Evolutionary conservation across 2,888 invertebrate species (phyloP), one percentile per base, ranked within the genome.

Genomic region (Platycnemis pennipes): DNA sequence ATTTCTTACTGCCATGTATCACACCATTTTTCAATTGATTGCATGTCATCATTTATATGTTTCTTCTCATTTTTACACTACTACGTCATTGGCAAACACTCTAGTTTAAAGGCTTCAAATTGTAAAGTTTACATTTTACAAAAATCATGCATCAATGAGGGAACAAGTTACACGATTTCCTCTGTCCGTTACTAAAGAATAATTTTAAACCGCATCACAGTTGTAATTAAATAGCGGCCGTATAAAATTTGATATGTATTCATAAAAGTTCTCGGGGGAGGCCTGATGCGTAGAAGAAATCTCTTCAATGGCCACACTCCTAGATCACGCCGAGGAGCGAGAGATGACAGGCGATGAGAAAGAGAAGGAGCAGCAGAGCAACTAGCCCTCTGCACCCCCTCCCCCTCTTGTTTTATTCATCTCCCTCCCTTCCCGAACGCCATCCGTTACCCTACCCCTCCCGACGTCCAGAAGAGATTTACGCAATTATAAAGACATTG

Each of bases 401-500:
- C 37, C 16, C 0, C 37, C 37, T 22, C 22, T n/a, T 22, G 19
- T 56, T 56, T 56, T 22, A n/a, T 56, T 22, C 2, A 3, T n/a
- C 8, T 77, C 77, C 16, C 77, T 16, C 31, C 37, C 11, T 37
- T 77, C 37, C 37, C 37, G 37, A 37, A 31, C 77, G 13, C 77
- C 31, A 63, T 63, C 63, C 63, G 22, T 63, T 63, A 63, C 63
- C 37, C 11, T n/a, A 8, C 77, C 77, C 37, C 8, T 37, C 13
- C 31, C 77, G 37, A 26, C 16, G 11, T 37, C 31, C 13, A 37
- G 11, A 77, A 8, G 77, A 77, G 37, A 77, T 77, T 37, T 37
- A 77, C 77, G 77, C 77, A 77, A 77, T 77, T 77, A 77, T 13
- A 77, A 37, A 77, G 77, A 77, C 77, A 37, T 77, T 77, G 77